phyloP scores from a whole-genome alignment of 2,888 invertebrate genomes.

The Microplitis manilae region DNA sequence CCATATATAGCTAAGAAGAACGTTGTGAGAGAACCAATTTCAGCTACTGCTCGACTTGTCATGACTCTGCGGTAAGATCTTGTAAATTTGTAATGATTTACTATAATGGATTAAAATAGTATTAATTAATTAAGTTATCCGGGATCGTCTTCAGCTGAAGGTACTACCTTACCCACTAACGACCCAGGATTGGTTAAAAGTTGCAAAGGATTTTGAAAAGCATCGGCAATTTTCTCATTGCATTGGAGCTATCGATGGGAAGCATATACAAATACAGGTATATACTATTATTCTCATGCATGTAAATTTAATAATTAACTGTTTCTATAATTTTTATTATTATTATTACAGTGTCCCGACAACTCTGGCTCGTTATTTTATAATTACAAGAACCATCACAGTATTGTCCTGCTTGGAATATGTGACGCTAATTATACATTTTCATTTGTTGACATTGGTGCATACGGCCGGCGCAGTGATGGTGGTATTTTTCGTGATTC shows the following conservation, averaged over 20 bases:
- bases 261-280: conserved; percentile 34
- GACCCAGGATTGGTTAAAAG: conserved; percentile 35
- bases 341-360: conserved; percentile 41
- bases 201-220: conserved; percentile 29
- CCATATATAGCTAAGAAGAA: no score
- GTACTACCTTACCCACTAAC: conserved; percentile 27
- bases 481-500: conserved; percentile 47
- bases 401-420: conserved; percentile 48
- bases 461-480: conserved; percentile 46
- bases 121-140: conserved; percentile 13
- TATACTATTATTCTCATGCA: not conserved
- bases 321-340: not conserved
- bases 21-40: no score
- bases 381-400: conserved; percentile 50
- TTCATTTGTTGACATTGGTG: conserved; percentile 44
- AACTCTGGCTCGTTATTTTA: conserved; percentile 45
- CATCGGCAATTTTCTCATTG: conserved; percentile 44
- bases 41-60: no score
- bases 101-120: no score
- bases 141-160: conserved; percentile 27
- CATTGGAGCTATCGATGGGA: no score
- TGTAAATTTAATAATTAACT: conserved; percentile 4
- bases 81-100: no score
- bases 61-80: no score
- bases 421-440: conserved; percentile 38